Evolutionary conservation across 1,140 invertebrate species (phyloP), one percentile per base, ranked within the genome.

Genomic region (Battus philenor): DNA sequence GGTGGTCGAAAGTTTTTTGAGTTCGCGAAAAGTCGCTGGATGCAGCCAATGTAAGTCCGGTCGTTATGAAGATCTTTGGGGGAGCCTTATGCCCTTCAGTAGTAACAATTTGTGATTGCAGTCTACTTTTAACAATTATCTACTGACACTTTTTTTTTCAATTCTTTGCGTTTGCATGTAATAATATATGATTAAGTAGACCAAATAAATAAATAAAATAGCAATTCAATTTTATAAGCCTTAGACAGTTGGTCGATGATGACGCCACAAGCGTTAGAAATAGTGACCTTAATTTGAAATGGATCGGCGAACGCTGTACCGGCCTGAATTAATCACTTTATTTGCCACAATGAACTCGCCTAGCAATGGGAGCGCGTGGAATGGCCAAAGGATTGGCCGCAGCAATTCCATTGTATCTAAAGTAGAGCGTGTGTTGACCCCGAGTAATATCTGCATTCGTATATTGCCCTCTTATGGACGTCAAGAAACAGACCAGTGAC

Each of bases 321-420:
- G 16, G 16, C 17, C 33, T 20, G 33, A 36, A 36, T 36, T 36
- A 36, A 36, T 36, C 15, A 36, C 33, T 36, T 36, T 36, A 36
- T 36, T 36, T 36, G 33, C 33, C 33, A 36, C 33, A 36, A 36
- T 36, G 33, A 36, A 36, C 33, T 17, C 17, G 33, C 4, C 16
- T n/a, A 9, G 33, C 17, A 22, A 20, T 36, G 33, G 33, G 33
- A 36, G 33, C 33, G 33, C 17, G 17, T 36, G 17, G 33, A 36
- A 36, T 36, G 33, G 17, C 15, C 33, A 36, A 36, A 36, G 33
- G 33, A 36, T 36, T 22, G 33, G 33, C 33, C 33, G 17, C 9
- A 9, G 33, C 33, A 36, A 36, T 36, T 36, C 17, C 15, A 36
- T 36, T 36, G 33, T 36, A 36, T 12, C 4, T 22, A 36, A 36